Conservation (phyloP, 35 echinoderm and acorn worm genomes). For the Anneissia japonica region DNA sequence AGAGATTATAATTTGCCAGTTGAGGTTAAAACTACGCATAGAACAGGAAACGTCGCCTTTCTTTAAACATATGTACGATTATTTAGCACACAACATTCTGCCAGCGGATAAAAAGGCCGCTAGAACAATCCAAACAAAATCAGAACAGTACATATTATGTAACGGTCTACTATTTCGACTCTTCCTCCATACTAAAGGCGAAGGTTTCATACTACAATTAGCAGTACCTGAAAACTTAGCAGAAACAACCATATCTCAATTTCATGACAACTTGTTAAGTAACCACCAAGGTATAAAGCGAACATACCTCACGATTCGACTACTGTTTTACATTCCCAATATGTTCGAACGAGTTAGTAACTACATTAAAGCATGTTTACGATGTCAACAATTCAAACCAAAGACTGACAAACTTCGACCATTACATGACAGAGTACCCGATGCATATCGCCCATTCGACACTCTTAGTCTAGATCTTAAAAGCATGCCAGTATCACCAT, state of each 20-base stretch:
- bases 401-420: background rate
- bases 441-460: background rate
- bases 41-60: background rate
- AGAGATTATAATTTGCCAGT: background rate
- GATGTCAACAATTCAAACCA: no score
- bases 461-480: background rate
- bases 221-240: no score
- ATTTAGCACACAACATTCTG: background rate
- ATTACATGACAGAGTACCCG: no score
- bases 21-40: background rate
- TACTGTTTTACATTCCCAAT: no score
- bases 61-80: background rate
- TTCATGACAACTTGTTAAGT: background rate
- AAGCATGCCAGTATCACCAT: background rate
- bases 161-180: no score
- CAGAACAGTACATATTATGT: slow-evolving; percentile 27
- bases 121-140: background rate
- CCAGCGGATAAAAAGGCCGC: slow-evolving; percentile 21
- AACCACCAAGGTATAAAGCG: no score
- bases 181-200: no score
- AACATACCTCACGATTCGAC: no score
- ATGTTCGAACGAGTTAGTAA: no score
- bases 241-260: no score
- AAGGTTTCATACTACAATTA: background rate
- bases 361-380: no score